phyloP scores from a whole-genome alignment of 1,140 invertebrate genomes.

The Drosophila insularis region DNA sequence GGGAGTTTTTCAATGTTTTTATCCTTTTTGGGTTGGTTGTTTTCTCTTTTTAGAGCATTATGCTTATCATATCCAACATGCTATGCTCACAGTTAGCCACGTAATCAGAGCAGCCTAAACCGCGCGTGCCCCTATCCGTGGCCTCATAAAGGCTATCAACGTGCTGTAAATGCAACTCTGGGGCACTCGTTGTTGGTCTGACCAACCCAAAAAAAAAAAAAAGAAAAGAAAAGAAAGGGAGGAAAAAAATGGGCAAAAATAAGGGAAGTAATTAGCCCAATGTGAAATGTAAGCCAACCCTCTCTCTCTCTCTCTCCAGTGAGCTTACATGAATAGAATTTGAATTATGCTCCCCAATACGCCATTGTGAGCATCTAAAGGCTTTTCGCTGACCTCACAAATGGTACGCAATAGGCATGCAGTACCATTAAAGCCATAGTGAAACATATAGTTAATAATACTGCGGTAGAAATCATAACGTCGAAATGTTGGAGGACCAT shows the following conservation, averaged over 20 bases:
- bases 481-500: conserved; percentile 37
- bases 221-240: not conserved
- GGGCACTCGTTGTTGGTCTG: conserved; percentile 63
- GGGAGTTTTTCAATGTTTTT: not conserved
- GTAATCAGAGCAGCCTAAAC: conserved; percentile 56
- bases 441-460: conserved; percentile 65
- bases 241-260: conserved; percentile 12
- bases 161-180: conserved; percentile 52
- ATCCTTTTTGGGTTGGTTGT: not conserved
- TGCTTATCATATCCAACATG: conserved; percentile 71
- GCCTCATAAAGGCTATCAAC: conserved; percentile 60
- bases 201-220: not conserved
- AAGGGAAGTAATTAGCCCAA: conserved; percentile 47
- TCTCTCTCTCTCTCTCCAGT: not conserved
- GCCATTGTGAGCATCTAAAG: conserved; percentile 82
- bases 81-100: conserved; percentile 59
- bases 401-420: conserved; percentile 83
- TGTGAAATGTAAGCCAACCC: not conserved
- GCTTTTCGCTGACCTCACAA: conserved; percentile 82
- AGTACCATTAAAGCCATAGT: conserved; percentile 83
- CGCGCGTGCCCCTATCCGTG: conserved; percentile 54
- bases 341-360: conserved; percentile 83
- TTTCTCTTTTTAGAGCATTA: conserved; percentile 39
- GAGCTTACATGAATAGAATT: conserved; percentile 83
- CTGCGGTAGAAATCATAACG: conserved; percentile 68